Conservation (phyloP, 2,888 invertebrate species). For the Frankliniella fusca region DNA sequence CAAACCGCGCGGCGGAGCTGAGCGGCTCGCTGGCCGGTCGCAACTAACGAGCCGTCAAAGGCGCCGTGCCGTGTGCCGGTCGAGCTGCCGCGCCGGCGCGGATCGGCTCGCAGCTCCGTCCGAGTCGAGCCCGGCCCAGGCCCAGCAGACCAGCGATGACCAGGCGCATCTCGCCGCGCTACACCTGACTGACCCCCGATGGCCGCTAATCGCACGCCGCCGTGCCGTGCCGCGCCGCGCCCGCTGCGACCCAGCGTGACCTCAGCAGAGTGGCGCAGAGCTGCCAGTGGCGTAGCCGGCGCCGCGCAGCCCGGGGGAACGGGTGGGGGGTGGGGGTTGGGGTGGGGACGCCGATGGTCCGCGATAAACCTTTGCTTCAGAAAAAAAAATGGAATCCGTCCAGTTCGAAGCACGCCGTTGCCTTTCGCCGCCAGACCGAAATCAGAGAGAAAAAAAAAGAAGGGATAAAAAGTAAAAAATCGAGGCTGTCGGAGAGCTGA, state of each 20-base stretch:
- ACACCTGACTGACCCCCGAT: constrained; percentile 10
- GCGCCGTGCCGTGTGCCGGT: not conserved
- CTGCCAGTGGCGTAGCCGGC: too few relatives aligned
- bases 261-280: too few relatives aligned
- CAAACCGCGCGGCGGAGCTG: not conserved
- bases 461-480: too few relatives aligned
- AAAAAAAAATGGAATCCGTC: too few relatives aligned
- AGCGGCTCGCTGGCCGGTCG: not conserved
- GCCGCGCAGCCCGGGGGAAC: too few relatives aligned
- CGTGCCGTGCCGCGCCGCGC: not conserved
- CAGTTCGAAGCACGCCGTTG: too few relatives aligned
- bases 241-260: not conserved
- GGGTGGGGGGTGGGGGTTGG: too few relatives aligned
- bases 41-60: constrained; percentile 10
- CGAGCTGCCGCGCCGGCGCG: not conserved
- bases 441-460: too few relatives aligned
- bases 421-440: too few relatives aligned
- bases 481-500: too few relatives aligned
- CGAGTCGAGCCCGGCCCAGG: not conserved
- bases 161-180: not conserved
- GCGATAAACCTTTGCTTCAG: too few relatives aligned
- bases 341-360: too few relatives aligned
- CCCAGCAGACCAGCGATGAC: not conserved
- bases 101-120: not conserved
- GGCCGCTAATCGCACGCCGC: not conserved